Evolutionary conservation across 2,113 vertebrate species (phyloP).

Genomic region (Phaethornis superciliosus): DNA sequence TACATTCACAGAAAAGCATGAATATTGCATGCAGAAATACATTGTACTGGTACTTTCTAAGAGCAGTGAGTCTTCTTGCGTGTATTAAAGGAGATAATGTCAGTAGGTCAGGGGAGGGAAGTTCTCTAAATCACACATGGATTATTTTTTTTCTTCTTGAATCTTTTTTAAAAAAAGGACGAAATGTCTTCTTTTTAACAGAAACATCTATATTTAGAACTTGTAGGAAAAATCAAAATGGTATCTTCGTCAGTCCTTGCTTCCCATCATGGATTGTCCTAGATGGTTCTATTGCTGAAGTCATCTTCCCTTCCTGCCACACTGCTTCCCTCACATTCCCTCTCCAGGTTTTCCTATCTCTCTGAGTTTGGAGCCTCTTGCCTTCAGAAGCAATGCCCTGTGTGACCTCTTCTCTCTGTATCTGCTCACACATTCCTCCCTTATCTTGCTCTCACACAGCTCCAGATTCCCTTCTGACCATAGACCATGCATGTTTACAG

Average conservation of each 20-base stretch:
- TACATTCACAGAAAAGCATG: neutral
- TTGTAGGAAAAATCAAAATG: neutral
- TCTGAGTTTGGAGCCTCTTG: neutral
- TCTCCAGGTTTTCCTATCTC: conserved; percentile 3
- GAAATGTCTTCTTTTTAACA: neutral
- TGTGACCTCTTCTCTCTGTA: conserved; percentile 14
- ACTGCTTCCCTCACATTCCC: neutral
- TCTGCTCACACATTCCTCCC: conserved; percentile 58
- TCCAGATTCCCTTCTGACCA: conserved; percentile 10
- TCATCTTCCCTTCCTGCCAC: neutral
- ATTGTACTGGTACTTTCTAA: neutral
- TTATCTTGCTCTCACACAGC: conserved; percentile 45
- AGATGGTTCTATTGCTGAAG: neutral
- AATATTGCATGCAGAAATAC: neutral
- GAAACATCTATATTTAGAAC: neutral
- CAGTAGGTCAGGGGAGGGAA: neutral
- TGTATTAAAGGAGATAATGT: accelerated
- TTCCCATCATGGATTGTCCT: neutral
- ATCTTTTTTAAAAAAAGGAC: neutral
- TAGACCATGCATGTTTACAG: neutral
- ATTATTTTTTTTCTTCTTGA: neutral
- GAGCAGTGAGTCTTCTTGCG: neutral
- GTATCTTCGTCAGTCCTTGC: neutral
- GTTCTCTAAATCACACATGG: neutral
- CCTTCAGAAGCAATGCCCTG: neutral